phyloP scores from a whole-genome alignment of 2,888 invertebrate genomes.

The Blera fallax region DNA sequence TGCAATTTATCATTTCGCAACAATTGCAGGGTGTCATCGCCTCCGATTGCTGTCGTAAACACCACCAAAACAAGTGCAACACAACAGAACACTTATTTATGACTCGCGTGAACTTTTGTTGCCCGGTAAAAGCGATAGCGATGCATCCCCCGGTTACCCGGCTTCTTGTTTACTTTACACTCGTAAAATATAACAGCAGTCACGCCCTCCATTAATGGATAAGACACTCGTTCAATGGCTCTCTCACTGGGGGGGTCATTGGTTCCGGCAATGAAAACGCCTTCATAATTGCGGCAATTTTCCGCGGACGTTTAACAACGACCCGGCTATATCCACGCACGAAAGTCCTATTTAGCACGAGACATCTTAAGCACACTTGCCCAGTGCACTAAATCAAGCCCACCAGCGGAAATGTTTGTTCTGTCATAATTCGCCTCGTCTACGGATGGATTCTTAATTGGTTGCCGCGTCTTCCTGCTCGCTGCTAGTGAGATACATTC shows the following conservation, averaged over 20 bases:
- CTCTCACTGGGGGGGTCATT: conserved; percentile 45
- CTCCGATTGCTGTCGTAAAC: background rate
- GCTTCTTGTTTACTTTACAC: conserved; percentile 17
- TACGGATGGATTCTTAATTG: conserved; percentile 17
- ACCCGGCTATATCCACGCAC: background rate
- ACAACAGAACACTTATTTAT: conserved; percentile 40
- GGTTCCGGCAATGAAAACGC: conserved; percentile 32
- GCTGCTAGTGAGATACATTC: background rate
- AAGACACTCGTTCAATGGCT: conserved; percentile 48
- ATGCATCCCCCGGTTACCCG: background rate
- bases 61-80: conserved; percentile 22
- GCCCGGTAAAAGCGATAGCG: conserved; percentile 59
- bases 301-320: conserved; percentile 11
- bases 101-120: conserved; percentile 62
- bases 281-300: conserved; percentile 45
- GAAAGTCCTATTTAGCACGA: background rate
- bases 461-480: background rate
- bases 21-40: conserved; percentile 38
- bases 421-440: conserved; percentile 18
- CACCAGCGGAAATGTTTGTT: background rate
- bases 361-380: background rate
- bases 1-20: background rate
- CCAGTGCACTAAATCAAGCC: conserved; percentile 19
- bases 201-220: conserved; percentile 61
- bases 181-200: conserved; percentile 9